These are phyloP conservation scores for Luscinia luscinia DNA, from an alignment of 2,797 vertebrate species.

Conservation along the genomic window DNA sequence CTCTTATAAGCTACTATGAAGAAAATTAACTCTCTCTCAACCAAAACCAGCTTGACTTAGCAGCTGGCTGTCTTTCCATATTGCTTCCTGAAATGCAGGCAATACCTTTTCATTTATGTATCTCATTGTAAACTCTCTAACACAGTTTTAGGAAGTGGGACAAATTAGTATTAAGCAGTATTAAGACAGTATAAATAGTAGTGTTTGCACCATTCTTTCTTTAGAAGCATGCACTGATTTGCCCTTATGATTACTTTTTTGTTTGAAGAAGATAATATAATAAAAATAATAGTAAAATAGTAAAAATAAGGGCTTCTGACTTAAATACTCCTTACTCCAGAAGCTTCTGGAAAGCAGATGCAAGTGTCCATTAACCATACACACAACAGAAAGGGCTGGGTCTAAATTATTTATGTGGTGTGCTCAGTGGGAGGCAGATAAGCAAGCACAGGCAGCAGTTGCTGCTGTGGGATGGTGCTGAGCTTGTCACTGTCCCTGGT, in stretches of 20 bases:
- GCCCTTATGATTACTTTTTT: not conserved
- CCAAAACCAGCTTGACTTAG: not conserved
- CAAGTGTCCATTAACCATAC: not conserved
- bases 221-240: not conserved
- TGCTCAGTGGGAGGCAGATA: not conserved
- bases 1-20: not conserved
- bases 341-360: conserved; percentile 3
- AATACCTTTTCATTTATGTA: not conserved
- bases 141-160: not conserved
- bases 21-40: not conserved
- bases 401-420: conserved; percentile 3
- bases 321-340: not conserved
- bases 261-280: not conserved
- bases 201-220: not conserved
- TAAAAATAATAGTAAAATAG: not conserved
- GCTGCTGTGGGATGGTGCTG: not conserved
- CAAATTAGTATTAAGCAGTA: not conserved
- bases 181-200: not conserved
- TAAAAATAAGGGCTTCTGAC: not conserved
- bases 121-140: not conserved
- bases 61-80: not conserved
- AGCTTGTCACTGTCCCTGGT: conserved; percentile 2
- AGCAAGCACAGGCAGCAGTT: not conserved
- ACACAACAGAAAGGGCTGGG: not conserved
- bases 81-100: not conserved